Evolutionary conservation across 1,140 invertebrate genomes (phyloP).

Genomic region (Brachionus rotundiformis): DNA sequence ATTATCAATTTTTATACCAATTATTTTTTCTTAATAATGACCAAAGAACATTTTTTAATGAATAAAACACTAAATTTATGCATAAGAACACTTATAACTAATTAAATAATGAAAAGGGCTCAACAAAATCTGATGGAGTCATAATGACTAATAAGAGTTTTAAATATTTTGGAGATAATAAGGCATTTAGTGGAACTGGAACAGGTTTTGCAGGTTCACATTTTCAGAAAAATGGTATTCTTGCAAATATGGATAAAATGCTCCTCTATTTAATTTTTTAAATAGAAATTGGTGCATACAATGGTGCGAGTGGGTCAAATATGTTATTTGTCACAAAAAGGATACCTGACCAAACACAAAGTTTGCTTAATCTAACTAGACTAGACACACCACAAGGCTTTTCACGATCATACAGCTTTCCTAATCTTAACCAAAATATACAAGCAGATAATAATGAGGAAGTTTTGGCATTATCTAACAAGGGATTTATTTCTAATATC

Average conservation of each 20-base stretch:
- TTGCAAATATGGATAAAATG: neutral
- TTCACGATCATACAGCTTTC: neutral
- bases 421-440: neutral
- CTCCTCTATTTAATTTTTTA: too few species aligned
- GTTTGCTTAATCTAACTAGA: neutral
- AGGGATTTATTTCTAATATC: neutral
- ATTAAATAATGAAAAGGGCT: neutral
- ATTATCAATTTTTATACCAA: too few species aligned
- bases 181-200: neutral
- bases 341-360: neutral
- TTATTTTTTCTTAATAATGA: too few species aligned
- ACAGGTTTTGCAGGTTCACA: neutral
- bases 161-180: slow-evolving; percentile 9
- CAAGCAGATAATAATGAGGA: neutral
- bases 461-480: neutral
- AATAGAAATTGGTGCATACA: neutral
- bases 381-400: neutral
- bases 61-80: too few species aligned
- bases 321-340: neutral
- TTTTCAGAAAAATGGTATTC: neutral
- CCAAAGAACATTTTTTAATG: too few species aligned
- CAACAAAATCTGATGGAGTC: neutral
- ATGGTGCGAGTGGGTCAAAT: neutral
- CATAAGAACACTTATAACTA: too few species aligned
- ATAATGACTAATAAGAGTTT: neutral